Percentiles rank a stretch among this genome's conserved stretches.
Conservation (phyloP, 2,888 invertebrate genomes). For the Epistrophella euchroma region DNA sequence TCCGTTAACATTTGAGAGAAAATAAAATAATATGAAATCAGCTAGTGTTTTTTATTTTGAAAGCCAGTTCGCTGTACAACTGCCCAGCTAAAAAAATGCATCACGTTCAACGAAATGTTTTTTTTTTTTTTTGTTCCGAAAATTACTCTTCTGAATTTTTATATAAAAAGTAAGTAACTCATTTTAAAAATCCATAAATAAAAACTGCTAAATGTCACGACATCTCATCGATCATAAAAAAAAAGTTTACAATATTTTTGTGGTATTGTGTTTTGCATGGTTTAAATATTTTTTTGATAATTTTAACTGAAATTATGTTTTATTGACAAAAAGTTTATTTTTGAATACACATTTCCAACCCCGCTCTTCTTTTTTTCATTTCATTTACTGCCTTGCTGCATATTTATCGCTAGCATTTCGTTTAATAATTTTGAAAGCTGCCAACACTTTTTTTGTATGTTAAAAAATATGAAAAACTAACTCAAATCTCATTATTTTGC, state of each 20-base stretch:
- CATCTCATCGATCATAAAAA: neutral
- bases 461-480: too few relatives aligned
- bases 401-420: constrained; percentile 6
- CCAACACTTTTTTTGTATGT: neutral
- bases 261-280: neutral
- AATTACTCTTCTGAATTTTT: neutral
- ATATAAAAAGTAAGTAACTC: neutral
- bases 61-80: too few relatives aligned
- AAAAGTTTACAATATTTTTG: neutral
- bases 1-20: too few relatives aligned
- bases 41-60: too few relatives aligned
- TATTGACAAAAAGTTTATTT: too few relatives aligned
- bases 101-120: neutral
- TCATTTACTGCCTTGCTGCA: neutral
- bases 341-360: neutral
- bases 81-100: neutral
- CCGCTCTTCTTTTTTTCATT: neutral
- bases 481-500: too few relatives aligned
- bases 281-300: too few relatives aligned
- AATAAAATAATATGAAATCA: too few relatives aligned
- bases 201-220: neutral
- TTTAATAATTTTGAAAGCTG: neutral
- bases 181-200: neutral
- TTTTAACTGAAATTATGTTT: neutral
- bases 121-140: neutral